Evolutionary conservation across 2,113 vertebrate genomes (phyloP), one percentile per base, ranked within the genome.

Genomic region (Hypomesus transpacificus): DNA sequence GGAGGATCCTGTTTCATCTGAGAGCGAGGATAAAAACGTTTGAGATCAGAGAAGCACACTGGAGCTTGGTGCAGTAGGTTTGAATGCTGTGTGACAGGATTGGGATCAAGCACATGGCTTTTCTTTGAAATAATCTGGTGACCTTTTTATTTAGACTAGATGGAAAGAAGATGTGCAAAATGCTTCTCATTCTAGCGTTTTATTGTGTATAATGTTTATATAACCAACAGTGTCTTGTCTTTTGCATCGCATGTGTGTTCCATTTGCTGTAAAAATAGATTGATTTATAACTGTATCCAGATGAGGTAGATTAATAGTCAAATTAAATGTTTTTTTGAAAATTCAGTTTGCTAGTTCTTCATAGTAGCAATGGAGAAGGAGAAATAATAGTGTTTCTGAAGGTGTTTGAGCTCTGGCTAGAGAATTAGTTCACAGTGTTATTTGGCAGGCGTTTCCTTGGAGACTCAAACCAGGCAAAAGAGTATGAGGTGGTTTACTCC

Each of bases 391-490:
- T 71, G 69, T 78, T 54, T 54, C 70, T 76, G 70, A 61, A 77
- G n/a, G 67, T 77, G 76, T 83, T 69, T 65, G 64, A 85, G 84
- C 76, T 80, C 78, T 80, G 83, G 71, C 74, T 84, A 59, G 51
- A 79, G 28, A 81, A 66, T 72, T 73, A 80, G 85, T 89, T 88
- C 86, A 85, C 77, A 81, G 74, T 71, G 71, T 70, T 85, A 82
- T 86, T 80, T 87, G 84, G 83, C 86, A 83, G 85, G 7, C 51
- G 76, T 84, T 82, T 22, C 76, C 82, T 84, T 84, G 80, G 86
- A 87, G 79, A 88, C 75, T 31, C 73, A 78, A 75, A 77, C 64
- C 69, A 65, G 75, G 51, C 75, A 85, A 87, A 91, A 66, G 67
- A 73, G 75, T 58, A 61, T 65, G 50, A 76, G 63, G 75, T 74